A percentile compares a stretch with the other conserved stretches of the same genome.
Conservation (phyloP, 2,888 invertebrate species). For the Melanargia galathea region DNA sequence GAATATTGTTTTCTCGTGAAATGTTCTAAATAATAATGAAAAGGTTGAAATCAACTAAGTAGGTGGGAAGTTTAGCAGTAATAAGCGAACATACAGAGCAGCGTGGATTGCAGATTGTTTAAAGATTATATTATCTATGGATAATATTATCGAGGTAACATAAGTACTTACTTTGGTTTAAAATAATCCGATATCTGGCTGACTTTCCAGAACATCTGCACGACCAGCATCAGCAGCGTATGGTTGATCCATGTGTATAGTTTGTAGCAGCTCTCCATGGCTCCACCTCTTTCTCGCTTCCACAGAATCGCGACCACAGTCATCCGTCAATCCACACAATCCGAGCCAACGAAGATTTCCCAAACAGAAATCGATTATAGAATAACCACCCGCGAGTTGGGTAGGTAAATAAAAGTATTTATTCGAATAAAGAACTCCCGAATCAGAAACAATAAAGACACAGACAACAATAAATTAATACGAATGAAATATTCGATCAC, state of each 20-base stretch:
- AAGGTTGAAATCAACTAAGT: background rate
- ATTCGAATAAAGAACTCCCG: conserved; percentile 9
- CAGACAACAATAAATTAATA: conserved; percentile 15
- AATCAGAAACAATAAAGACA: conserved; percentile 37
- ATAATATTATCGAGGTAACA: background rate
- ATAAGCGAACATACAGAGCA: background rate
- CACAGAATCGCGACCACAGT: conserved; percentile 72
- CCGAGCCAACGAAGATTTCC: background rate
- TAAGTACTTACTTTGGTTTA: conserved; percentile 68
- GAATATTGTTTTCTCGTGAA: too few relatives aligned
- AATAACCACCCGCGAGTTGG: background rate
- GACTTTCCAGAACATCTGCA: conserved; percentile 79
- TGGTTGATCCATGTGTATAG: conserved; percentile 77
- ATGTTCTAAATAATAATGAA: background rate
- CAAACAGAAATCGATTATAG: background rate
- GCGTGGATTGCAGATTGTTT: background rate
- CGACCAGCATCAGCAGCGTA: conserved; percentile 72
- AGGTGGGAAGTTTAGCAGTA: background rate
- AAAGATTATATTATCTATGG: too few relatives aligned
- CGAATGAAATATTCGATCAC: conserved; percentile 19
- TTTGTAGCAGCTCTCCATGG: conserved; percentile 76
- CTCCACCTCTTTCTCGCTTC: conserved; percentile 60
- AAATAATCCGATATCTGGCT: conserved; percentile 77
- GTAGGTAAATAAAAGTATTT: background rate
- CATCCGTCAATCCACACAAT: conserved; percentile 65